These are phyloP conservation scores for Acronicta leporina DNA, from an alignment of 2,888 invertebrate genomes.

Conservation along the genomic window DNA sequence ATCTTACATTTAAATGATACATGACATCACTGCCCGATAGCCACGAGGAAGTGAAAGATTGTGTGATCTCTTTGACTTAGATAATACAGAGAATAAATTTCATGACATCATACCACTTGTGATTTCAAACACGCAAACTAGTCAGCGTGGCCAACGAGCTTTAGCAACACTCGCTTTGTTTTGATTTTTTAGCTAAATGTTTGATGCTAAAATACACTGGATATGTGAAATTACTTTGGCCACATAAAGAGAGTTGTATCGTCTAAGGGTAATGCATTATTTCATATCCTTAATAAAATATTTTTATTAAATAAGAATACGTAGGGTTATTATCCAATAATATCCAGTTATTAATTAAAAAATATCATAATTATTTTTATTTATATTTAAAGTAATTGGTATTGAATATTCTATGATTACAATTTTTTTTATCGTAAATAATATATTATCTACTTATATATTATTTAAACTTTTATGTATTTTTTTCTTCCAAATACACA, in stretches of 20 bases:
- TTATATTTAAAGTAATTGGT: too few relatives aligned
- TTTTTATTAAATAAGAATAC: too few relatives aligned
- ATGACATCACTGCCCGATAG: slow-evolving; percentile 48
- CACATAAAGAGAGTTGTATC: background rate
- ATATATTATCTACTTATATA: too few relatives aligned
- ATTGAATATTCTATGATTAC: too few relatives aligned
- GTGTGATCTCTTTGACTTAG: slow-evolving; percentile 58
- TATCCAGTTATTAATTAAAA: too few relatives aligned
- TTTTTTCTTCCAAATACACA: too few relatives aligned
- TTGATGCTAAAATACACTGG: background rate
- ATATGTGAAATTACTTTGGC: background rate
- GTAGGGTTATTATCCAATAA: too few relatives aligned
- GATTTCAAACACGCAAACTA: slow-evolving; percentile 49
- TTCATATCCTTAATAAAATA: too few relatives aligned
- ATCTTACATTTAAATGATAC: slow-evolving; percentile 50
- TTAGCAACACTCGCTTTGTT: slow-evolving; percentile 34
- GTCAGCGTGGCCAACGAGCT: slow-evolving; percentile 37
- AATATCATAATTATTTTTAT: too few relatives aligned
- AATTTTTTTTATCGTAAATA: too few relatives aligned
- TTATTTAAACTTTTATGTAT: too few relatives aligned
- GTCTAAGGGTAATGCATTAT: too few relatives aligned
- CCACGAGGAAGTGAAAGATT: slow-evolving; percentile 63
- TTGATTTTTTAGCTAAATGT: slow-evolving; percentile 11
- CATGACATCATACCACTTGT: slow-evolving; percentile 51
- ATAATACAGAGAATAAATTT: slow-evolving; percentile 56